Evolutionary conservation across 1,140 invertebrate species (phyloP).

Genomic region (Antheraea mylitta): DNA sequence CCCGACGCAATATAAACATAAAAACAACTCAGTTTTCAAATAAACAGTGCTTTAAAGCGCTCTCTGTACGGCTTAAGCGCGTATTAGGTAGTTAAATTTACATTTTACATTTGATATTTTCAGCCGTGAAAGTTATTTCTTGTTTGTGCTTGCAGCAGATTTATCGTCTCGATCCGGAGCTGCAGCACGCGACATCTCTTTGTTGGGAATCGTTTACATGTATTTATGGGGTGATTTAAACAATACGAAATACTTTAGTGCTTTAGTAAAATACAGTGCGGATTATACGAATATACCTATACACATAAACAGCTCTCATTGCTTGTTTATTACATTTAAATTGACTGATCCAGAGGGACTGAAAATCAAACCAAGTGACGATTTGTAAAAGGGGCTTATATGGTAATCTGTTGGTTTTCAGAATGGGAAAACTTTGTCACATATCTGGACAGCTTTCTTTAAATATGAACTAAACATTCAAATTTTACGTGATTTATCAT

Average conservation of each 20-base stretch:
- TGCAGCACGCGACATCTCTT: conserved; percentile 42
- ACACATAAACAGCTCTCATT: background rate
- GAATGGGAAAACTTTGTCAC: too few relatives aligned
- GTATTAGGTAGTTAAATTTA: conserved; percentile 76
- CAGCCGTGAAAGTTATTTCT: conserved; percentile 64
- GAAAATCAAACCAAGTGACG: too few relatives aligned
- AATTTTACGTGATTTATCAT: too few relatives aligned
- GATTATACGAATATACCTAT: background rate
- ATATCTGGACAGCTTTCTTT: too few relatives aligned
- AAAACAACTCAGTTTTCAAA: conserved; percentile 68
- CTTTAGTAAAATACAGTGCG: conserved; percentile 1
- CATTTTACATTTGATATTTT: conserved; percentile 71
- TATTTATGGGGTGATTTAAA: conserved; percentile 68
- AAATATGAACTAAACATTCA: too few relatives aligned
- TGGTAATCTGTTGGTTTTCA: too few relatives aligned
- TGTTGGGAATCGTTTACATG: conserved; percentile 57
- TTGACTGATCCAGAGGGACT: too few relatives aligned
- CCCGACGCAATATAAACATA: conserved; percentile 62
- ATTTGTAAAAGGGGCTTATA: too few relatives aligned
- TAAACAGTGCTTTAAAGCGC: conserved; percentile 67
- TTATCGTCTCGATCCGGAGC: conserved; percentile 47
- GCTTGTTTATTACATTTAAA: background rate
- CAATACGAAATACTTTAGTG: conserved; percentile 24
- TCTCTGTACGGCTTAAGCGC: conserved; percentile 46
- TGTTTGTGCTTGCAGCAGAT: conserved; percentile 47